Conservation (phyloP, 2,113 vertebrate genomes). For the Entelurus aequoreus region DNA sequence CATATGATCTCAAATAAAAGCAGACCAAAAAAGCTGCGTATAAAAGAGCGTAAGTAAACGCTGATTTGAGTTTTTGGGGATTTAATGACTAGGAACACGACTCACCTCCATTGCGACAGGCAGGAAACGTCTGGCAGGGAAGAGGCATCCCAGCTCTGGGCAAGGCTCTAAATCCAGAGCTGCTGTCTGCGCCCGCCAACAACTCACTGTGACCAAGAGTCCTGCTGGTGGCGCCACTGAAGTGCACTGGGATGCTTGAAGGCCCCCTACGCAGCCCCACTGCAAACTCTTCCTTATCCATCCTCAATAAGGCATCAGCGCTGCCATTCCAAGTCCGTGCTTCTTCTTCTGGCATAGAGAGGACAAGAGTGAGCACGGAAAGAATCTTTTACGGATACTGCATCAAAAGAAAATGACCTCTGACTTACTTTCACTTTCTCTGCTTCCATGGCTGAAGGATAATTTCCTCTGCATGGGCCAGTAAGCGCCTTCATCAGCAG, state of each 20-base stretch:
- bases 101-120: constrained; percentile 86
- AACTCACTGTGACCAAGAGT: constrained; percentile 71
- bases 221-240: constrained; percentile 62
- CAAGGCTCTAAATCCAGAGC: constrained; percentile 73
- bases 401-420: constrained; percentile 4
- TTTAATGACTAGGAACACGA: constrained; percentile 5
- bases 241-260: constrained; percentile 81
- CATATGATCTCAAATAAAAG: neutral
- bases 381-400: neutral
- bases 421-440: constrained; percentile 82
- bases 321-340: constrained; percentile 77
- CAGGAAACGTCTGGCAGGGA: constrained; percentile 87
- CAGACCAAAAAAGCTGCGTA: constrained; percentile 4
- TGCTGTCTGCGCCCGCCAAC: constrained; percentile 65
- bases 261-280: constrained; percentile 48
- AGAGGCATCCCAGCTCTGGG: constrained; percentile 75
- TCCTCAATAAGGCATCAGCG: constrained; percentile 67
- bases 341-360: constrained; percentile 68
- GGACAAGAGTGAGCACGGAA: neutral
- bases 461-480: constrained; percentile 84
- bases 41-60: neutral
- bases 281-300: constrained; percentile 74
- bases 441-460: constrained; percentile 79
- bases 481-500: constrained; percentile 70
- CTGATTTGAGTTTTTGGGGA: neutral